Evolutionary conservation across 2,888 invertebrate species (phyloP).

Genomic region (Aspidiotus destructor): DNA sequence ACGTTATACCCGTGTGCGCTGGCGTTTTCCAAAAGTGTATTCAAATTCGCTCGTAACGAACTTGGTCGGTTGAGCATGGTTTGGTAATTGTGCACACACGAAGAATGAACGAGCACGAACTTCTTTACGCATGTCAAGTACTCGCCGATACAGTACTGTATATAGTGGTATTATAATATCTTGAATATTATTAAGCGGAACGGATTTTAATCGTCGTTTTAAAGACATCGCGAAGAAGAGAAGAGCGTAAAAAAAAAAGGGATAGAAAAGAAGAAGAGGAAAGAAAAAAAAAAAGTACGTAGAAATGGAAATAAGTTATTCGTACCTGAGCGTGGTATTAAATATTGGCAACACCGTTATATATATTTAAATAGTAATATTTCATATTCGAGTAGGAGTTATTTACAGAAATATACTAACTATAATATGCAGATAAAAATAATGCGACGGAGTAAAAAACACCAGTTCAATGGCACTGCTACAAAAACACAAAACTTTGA

Average conservation of each 20-base stretch:
- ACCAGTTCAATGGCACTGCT: conserved; percentile 2
- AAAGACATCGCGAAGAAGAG: conserved; percentile 3
- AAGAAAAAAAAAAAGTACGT: not conserved
- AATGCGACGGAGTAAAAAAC: not conserved
- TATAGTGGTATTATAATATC: not conserved
- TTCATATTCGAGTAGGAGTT: conserved; percentile 4
- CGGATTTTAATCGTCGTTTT: not conserved
- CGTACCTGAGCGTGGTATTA: not conserved
- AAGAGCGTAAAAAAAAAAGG: not conserved
- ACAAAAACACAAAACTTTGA: conserved; percentile 3
- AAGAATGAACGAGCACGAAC: not conserved
- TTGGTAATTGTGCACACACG: conserved; percentile 1
- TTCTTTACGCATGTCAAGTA: conserved; percentile 2
- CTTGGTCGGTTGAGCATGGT: not conserved
- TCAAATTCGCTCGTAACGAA: conserved; percentile 2
- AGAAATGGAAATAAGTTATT: not conserved
- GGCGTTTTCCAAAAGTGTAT: conserved; percentile 4
- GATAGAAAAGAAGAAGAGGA: not conserved
- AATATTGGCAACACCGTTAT: conserved; percentile 2
- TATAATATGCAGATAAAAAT: not conserved
- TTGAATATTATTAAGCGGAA: conserved; percentile 4
- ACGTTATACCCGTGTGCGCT: not conserved
- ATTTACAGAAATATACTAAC: conserved; percentile 4
- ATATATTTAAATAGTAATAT: conserved; percentile 4
- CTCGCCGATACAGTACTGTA: not conserved